Evolutionary conservation across 2,797 vertebrate species (phyloP).

Genomic region (Coranthus polyacanthus): DNA sequence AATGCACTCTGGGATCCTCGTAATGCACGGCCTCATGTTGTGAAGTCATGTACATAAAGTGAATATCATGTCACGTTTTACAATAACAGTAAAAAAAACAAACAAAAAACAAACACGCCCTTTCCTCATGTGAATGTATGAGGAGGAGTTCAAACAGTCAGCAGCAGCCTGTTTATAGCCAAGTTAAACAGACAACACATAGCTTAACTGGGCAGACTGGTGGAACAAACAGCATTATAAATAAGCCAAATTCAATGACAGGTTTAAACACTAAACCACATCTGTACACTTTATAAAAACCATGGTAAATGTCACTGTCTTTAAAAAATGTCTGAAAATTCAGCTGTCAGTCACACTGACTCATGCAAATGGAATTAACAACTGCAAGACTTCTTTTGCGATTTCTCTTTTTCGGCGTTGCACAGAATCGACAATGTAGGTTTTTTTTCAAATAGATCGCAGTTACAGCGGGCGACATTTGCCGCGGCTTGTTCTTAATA

Average conservation of each 20-base stretch:
- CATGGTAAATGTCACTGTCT: conserved; percentile 62
- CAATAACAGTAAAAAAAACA: conserved; percentile 52
- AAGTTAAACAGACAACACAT: conserved; percentile 73
- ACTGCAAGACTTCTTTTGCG: conserved; percentile 12
- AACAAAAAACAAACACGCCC: conserved; percentile 53
- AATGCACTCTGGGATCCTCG: conserved; percentile 76
- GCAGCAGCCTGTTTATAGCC: conserved; percentile 72
- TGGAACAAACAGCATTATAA: conserved; percentile 77
- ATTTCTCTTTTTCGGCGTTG: conserved; percentile 27
- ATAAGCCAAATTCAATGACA: conserved; percentile 72
- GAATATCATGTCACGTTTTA: conserved; percentile 78
- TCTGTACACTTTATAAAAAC: conserved; percentile 74
- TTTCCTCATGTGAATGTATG: conserved; percentile 56
- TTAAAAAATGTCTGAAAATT: conserved; percentile 63
- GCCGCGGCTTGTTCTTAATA: conserved; percentile 35
- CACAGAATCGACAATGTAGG: conserved; percentile 1
- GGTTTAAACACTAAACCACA: conserved; percentile 76
- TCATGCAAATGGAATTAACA: conserved; percentile 45
- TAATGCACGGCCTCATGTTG: conserved; percentile 72
- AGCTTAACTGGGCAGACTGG: conserved; percentile 75
- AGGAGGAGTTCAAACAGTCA: conserved; percentile 73
- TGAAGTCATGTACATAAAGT: conserved; percentile 75
- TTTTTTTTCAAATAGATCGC: conserved; percentile 39
- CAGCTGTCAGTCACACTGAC: conserved; percentile 54
- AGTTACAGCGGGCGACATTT: conserved; percentile 24